Conservation (phyloP, 2,888 invertebrate species). For the Eledone cirrhosa region DNA sequence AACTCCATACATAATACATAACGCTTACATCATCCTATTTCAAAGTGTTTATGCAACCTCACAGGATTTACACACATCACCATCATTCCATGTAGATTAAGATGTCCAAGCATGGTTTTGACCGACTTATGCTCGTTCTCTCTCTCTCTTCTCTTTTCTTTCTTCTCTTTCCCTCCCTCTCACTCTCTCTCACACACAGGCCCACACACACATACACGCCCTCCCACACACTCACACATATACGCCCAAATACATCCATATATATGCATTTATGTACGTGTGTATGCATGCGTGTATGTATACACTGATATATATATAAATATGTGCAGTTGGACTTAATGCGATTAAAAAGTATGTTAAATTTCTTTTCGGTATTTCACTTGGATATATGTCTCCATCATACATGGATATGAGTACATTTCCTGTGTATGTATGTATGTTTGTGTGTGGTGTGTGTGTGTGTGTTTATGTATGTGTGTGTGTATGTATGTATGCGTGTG, state of each 20-base stretch:
- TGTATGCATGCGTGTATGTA: neutral
- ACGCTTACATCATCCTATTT: too few species aligned
- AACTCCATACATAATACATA: too few species aligned
- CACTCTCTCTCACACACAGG: neutral
- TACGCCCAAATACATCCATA: neutral
- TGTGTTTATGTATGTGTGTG: neutral
- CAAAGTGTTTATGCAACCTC: too few species aligned
- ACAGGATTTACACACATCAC: too few species aligned
- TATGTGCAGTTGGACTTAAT: neutral
- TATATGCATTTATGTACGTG: neutral
- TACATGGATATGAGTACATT: too few species aligned
- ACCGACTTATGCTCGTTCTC: neutral
- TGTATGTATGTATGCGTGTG: constrained; percentile 16
- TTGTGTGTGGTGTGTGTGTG: neutral
- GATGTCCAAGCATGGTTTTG: too few species aligned
- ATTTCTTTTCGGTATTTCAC: neutral
- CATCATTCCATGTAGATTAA: too few species aligned
- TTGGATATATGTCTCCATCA: too few species aligned
- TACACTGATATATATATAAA: neutral
- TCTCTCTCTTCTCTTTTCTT: neutral
- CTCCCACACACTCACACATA: neutral
- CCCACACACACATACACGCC: neutral
- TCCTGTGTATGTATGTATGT: too few species aligned
- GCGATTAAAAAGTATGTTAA: neutral
- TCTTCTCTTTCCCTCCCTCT: neutral